A percentile compares a stretch with the other conserved stretches of the same genome.
These are phyloP conservation scores for Oreotrochilus melanogaster DNA, from an alignment of 2,113 vertebrate genomes.

Conservation along the genomic window DNA sequence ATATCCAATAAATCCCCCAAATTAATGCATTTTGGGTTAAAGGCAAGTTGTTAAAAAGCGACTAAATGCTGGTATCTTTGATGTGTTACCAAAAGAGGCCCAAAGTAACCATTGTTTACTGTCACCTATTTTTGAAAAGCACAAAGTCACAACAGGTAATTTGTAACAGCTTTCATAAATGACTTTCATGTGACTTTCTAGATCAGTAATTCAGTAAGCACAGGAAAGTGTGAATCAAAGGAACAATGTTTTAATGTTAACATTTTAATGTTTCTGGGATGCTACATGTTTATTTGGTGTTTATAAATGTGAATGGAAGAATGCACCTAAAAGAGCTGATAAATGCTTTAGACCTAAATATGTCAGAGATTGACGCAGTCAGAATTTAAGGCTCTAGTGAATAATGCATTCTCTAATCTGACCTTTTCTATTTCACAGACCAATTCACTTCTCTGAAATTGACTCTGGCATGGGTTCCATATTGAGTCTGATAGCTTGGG, in stretches of 20 bases:
- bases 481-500: neutral
- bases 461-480: neutral
- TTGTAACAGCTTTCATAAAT: neutral
- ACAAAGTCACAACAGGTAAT: neutral
- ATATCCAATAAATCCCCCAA: neutral
- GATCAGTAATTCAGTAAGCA: neutral
- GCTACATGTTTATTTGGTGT: neutral
- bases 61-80: neutral
- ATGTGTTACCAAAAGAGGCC: neutral
- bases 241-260: neutral
- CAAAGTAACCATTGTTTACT: neutral
- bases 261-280: neutral
- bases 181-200: neutral
- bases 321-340: neutral
- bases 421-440: slow-evolving; percentile 20
- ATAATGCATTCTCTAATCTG: slow-evolving; percentile 22
- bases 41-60: neutral
- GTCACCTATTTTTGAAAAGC: neutral
- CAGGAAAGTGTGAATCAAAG: neutral
- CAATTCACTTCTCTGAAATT: neutral
- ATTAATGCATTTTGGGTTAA: slow-evolving; percentile 9
- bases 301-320: slow-evolving; percentile 3
- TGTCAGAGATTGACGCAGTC: neutral
- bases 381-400: neutral
- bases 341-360: neutral